Evolutionary conservation across 2,113 vertebrate genomes (phyloP).

Genomic region (Chionis minor): DNA sequence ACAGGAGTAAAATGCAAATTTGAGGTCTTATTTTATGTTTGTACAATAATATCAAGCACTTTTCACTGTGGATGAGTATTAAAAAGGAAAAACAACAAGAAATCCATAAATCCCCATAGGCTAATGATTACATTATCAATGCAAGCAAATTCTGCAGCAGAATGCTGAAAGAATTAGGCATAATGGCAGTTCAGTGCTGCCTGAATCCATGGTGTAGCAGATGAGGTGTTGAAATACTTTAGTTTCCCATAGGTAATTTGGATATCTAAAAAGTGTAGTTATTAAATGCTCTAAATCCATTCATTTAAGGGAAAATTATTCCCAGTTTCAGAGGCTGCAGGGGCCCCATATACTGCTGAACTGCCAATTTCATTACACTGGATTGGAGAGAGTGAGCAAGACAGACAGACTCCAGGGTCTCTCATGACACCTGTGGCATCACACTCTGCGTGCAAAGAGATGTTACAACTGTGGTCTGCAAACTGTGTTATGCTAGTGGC

Average conservation of each 20-base stretch:
- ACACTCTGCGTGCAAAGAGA: not conserved
- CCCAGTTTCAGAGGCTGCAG: not conserved
- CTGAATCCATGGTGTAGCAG: not conserved
- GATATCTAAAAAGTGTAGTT: not conserved
- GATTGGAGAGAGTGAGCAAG: not conserved
- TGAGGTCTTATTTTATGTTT: constrained; percentile 38
- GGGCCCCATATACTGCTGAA: not conserved
- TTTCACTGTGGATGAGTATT: not conserved
- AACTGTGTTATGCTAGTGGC: not conserved
- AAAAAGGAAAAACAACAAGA: not conserved
- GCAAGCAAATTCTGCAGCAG: constrained; percentile 11
- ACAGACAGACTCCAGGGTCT: not conserved
- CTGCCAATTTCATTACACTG: not conserved
- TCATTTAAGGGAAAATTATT: not conserved
- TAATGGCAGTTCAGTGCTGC: not conserved
- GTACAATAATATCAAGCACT: constrained; percentile 16
- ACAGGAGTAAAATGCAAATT: constrained; percentile 58
- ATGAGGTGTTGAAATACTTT: not conserved
- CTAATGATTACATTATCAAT: constrained; percentile 15
- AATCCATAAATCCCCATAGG: not conserved
- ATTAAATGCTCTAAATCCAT: not conserved
- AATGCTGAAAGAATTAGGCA: not conserved
- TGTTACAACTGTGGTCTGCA: not conserved
- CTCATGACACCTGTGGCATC: not conserved
- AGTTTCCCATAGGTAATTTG: not conserved